Evolutionary conservation across 2,797 vertebrate genomes (phyloP).

Genomic region (Lutjanus argentimaculatus): DNA sequence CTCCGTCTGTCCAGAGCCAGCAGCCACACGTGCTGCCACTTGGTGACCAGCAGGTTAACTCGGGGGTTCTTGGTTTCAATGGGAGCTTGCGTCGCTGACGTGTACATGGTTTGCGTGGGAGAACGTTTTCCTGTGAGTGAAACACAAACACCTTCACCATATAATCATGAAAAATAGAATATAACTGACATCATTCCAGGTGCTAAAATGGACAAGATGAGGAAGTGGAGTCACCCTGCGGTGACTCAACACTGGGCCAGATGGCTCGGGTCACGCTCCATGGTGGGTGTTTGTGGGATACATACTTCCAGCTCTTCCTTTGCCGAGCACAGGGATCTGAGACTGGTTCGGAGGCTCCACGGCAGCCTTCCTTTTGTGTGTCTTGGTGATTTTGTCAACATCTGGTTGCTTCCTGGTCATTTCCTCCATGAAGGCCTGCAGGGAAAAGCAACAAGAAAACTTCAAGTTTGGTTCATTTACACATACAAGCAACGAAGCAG

Average conservation of each 20-base stretch:
- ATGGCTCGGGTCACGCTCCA: slow-evolving; percentile 70
- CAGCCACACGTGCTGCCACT: slow-evolving; percentile 99
- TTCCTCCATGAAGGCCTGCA: slow-evolving; percentile 98
- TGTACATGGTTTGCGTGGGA: slow-evolving; percentile 92
- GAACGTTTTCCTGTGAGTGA: slow-evolving; percentile 92
- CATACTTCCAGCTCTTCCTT: slow-evolving; percentile 94
- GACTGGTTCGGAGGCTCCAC: slow-evolving; percentile 94
- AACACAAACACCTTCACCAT: slow-evolving; percentile 55
- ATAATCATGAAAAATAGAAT: slow-evolving; percentile 36
- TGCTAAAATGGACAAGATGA: slow-evolving; percentile 55
- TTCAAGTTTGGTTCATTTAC: slow-evolving; percentile 22
- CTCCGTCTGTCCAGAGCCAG: slow-evolving; percentile 95
- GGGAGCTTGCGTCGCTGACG: slow-evolving; percentile 90
- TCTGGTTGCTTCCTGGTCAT: slow-evolving; percentile 99
- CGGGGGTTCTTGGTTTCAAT: slow-evolving; percentile 98
- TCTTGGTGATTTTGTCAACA: slow-evolving; percentile 99
- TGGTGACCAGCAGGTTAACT: slow-evolving; percentile 96
- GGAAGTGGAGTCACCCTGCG: slow-evolving; percentile 64
- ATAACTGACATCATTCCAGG: slow-evolving; percentile 73
- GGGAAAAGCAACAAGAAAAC: slow-evolving; percentile 34
- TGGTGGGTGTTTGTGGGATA: slow-evolving; percentile 55
- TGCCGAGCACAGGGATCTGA: slow-evolving; percentile 95
- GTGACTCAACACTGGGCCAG: slow-evolving; percentile 71
- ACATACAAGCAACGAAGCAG: not conserved
- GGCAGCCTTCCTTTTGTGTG: slow-evolving; percentile 94